Conservation (phyloP, 2,797 vertebrate species). For the Sebastes cheni region DNA sequence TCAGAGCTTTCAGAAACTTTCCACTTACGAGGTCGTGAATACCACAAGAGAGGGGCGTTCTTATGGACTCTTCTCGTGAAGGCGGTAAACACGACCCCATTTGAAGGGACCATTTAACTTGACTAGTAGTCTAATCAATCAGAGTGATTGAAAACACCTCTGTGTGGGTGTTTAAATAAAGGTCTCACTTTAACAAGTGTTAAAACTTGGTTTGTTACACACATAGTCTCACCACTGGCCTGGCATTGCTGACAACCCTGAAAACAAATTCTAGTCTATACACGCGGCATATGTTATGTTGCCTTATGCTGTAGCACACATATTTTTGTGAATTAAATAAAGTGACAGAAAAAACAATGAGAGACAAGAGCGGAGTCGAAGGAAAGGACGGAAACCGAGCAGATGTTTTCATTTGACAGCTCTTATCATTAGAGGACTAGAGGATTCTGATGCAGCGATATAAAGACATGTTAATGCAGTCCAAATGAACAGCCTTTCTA, state of each 20-base stretch:
- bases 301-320: background rate
- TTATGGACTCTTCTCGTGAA: no score
- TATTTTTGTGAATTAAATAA: background rate
- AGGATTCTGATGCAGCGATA: constrained; percentile 18
- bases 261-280: background rate
- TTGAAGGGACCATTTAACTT: background rate
- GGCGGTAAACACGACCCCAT: no score
- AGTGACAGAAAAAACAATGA: background rate
- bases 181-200: background rate
- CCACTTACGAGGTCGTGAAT: no score
- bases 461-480: constrained; percentile 55
- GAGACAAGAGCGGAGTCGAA: background rate
- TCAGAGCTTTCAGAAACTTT: no score
- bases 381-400: constrained; percentile 1
- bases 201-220: background rate
- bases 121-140: background rate
- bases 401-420: constrained; percentile 55
- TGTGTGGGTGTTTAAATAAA: background rate
- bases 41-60: no score
- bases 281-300: background rate
- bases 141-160: background rate
- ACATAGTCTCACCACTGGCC: background rate
- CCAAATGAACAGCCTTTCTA: constrained; percentile 57
- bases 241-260: background rate
- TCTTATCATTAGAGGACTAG: constrained; percentile 22